Evolutionary conservation across 2,113 vertebrate species (phyloP).

Genomic region (Gallinago jamesoni): DNA sequence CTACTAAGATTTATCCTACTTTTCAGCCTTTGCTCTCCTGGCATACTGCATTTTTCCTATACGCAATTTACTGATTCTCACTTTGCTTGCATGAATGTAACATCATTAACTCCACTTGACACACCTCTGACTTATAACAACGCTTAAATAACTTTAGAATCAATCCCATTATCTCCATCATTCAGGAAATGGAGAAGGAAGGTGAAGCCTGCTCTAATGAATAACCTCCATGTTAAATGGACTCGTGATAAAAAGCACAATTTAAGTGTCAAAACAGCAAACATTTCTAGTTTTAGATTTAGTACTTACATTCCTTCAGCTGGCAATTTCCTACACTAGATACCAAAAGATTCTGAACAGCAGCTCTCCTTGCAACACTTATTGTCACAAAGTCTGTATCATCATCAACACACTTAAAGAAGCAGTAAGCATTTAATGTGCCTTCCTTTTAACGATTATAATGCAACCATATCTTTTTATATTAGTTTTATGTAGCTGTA

Average conservation of each 20-base stretch:
- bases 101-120: neutral
- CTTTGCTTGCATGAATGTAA: neutral
- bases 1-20: neutral
- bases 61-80: neutral
- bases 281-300: neutral
- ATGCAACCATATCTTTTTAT: neutral
- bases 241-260: neutral
- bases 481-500: neutral
- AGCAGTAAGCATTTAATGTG: fast-evolving
- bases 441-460: fast-evolving
- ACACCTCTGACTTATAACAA: neutral
- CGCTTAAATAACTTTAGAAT: neutral
- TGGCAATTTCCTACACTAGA: neutral
- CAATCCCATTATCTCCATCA: conserved; percentile 4
- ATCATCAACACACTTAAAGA: neutral
- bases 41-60: neutral
- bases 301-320: neutral
- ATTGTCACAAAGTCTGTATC: neutral
- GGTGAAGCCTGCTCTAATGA: neutral
- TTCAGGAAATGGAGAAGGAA: neutral
- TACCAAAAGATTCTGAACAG: neutral
- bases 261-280: neutral
- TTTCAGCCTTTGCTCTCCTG: neutral
- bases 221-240: neutral
- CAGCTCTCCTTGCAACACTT: neutral